Base-by-base conservation (phyloP, 1,140 invertebrate genomes). In the Meloidogyne exigua region DNA sequence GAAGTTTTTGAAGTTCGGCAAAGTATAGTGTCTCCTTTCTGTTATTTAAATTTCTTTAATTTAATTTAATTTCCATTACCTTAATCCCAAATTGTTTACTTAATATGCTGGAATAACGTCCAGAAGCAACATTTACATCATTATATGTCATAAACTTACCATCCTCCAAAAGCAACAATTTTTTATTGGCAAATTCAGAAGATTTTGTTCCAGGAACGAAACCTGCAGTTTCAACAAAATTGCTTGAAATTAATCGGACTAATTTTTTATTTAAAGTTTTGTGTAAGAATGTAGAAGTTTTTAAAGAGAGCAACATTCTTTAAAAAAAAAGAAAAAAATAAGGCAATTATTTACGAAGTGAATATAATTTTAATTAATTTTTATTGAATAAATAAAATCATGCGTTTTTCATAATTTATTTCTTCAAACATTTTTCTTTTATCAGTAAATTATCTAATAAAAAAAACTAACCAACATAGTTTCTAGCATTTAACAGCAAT, bases 21-120 rank as follows among this genome's bases (percentile, higher is more conserved):
- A 25, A 87, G 68, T 13, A 86, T 42, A 15, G 85, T 78, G 66
- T 86, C 85, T 7, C 85, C 86, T 77, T 87, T 87, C 80, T 85
- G 64, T 65, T 80, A 28, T n/a, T 70, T 25, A 64, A 36, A 42
- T 76, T 62, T 64, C 21, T 28, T 42, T 80, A 26, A n/a, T 76
- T 28, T 39, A 49, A 36, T 63, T n/a, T 42, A 32, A 64, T 21
- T 36, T 28, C 15, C n/a, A 81, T 12, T 21, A 83, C 82, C 69
- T 76, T 42, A 18, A 85, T 68, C 25, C 79, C 82, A 68, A 84
- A 85, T 72, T 86, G 79, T 63, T 66, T 64, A 39, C 68, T 77
- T 18, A 85, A 75, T 25, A 85, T 26, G 13, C 76, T 63, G 5
- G 81, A 79, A 79, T 79, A 85, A 57, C 81, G 80, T 13, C 84